Evolutionary conservation across 2,113 vertebrate genomes (phyloP), one percentile per base, ranked within the genome.

Genomic region (Solenodon paradoxus): DNA sequence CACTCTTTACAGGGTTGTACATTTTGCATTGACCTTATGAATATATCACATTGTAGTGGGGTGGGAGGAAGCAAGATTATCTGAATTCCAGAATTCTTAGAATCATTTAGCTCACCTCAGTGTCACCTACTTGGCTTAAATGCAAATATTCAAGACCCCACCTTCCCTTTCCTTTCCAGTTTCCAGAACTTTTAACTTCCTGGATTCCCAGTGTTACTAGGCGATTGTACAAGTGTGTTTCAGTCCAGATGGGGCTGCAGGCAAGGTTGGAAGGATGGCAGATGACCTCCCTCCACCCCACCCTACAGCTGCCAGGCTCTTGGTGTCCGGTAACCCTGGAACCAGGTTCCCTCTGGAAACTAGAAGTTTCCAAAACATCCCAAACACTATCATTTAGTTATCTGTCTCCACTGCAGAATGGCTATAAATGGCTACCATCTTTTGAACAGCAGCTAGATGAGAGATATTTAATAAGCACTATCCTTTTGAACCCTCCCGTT

Each of bases 171-270:
- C 49, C 80, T 71, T 40, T 80, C 0, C 30, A 51, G 85, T 49
- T 92, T 94, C 75, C 69, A 51, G 75, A 72, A 68, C 53, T 9
- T n/a, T 59, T 38, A 22, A 92, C 55, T 90, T 95, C 83, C 94
- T 83, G 94, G 75, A 78, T 59, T 82, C 68, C 74, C 84, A 89
- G 42, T 24, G 88, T 94, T 79, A 59, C 69, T 79, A 83, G 47
- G 75, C 85, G 79, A 92, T 68, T 17, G 42, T 42, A 42, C 19
- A 32, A 79, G 40, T 81, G 35, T 24, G 9, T 57, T 45, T 22
- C 4, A 0, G 38, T 69, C 93, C 57, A 79, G 64, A 91, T 66
- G 1, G 9, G 28, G 55, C 69, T 75, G 10, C 69, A 9, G 63
- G 51, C 20, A 5, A 81, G 74, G 35, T n/a, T 35, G 47, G 49